These are phyloP conservation scores for Nothoprocta pentlandii DNA, from an alignment of 2,113 vertebrate genomes.

Conservation along the genomic window DNA sequence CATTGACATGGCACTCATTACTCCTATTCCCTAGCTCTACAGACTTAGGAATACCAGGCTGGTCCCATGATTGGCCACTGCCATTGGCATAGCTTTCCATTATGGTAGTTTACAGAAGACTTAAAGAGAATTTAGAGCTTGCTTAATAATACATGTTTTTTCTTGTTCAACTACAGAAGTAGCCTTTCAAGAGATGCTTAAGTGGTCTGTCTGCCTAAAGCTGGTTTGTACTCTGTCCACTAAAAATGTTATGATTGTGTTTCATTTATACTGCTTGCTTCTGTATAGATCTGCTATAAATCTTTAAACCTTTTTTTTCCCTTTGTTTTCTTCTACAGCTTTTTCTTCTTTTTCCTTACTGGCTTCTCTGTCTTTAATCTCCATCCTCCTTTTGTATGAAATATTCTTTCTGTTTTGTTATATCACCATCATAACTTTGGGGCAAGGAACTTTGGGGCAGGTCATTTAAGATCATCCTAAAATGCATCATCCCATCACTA, in stretches of 20 bases:
- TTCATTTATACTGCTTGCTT: not conserved
- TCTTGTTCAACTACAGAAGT: not conserved
- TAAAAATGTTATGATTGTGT: not conserved
- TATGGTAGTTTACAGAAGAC: not conserved
- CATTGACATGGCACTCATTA: not conserved
- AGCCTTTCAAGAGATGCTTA: not conserved
- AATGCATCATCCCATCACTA: not conserved
- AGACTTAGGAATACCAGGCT: not conserved
- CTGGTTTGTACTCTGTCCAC: not conserved
- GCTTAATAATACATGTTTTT: not conserved
- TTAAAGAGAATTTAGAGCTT: not conserved
- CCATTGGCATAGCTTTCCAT: not conserved
- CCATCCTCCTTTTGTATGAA: not conserved
- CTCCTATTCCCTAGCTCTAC: not conserved
- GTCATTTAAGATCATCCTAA: not conserved
- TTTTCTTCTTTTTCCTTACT: not conserved
- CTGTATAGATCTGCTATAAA: not conserved
- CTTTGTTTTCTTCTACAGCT: not conserved
- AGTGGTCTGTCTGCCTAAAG: not conserved
- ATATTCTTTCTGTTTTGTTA: not conserved
- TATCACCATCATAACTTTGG: not conserved
- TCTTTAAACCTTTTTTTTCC: not conserved
- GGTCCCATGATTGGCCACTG: not conserved
- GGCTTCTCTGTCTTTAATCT: not conserved
- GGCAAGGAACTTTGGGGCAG: not conserved